These are phyloP conservation scores for Hyperoplus immaculatus DNA, from an alignment of 2,797 vertebrate species.

Conservation along the genomic window DNA sequence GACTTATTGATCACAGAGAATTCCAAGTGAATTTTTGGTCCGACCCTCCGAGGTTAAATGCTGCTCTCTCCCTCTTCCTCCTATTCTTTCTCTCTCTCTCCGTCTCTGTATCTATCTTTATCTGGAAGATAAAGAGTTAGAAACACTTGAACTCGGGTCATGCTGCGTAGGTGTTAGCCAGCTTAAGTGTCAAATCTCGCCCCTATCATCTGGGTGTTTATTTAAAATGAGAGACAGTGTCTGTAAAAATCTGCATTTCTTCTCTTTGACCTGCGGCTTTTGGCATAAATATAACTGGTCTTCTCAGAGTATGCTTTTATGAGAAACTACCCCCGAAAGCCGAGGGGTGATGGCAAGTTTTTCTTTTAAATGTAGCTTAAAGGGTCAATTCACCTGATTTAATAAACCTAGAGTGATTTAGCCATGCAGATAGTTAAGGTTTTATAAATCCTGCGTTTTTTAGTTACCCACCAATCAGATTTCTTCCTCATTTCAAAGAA, in stretches of 20 bases:
- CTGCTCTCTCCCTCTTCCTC: slow-evolving; percentile 80
- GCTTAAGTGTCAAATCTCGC: slow-evolving; percentile 68
- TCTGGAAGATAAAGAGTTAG: slow-evolving; percentile 51
- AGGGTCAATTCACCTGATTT: too few relatives aligned
- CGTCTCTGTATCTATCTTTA: slow-evolving; percentile 42
- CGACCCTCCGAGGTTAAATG: slow-evolving; percentile 93
- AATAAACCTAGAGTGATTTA: too few relatives aligned
- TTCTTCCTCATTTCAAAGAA: too few relatives aligned
- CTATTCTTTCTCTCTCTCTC: not conserved
- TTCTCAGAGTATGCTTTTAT: slow-evolving; percentile 57
- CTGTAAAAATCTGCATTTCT: slow-evolving; percentile 73
- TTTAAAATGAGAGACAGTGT: slow-evolving; percentile 73
- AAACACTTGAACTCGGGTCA: slow-evolving; percentile 79
- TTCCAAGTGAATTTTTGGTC: slow-evolving; percentile 92
- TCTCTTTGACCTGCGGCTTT: slow-evolving; percentile 64
- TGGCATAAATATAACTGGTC: slow-evolving; percentile 56
- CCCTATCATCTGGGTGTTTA: slow-evolving; percentile 73
- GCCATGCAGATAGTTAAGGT: not conserved
- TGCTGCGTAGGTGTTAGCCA: slow-evolving; percentile 69
- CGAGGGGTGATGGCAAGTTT: slow-evolving; percentile 52
- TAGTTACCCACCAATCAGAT: too few relatives aligned
- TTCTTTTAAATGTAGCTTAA: not conserved
- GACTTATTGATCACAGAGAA: slow-evolving; percentile 93
- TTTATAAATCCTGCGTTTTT: not conserved
- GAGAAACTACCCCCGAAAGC: slow-evolving; percentile 50